phyloP scores from a whole-genome alignment of 2,797 vertebrate species.

The Macrochelys suwanniensis region DNA sequence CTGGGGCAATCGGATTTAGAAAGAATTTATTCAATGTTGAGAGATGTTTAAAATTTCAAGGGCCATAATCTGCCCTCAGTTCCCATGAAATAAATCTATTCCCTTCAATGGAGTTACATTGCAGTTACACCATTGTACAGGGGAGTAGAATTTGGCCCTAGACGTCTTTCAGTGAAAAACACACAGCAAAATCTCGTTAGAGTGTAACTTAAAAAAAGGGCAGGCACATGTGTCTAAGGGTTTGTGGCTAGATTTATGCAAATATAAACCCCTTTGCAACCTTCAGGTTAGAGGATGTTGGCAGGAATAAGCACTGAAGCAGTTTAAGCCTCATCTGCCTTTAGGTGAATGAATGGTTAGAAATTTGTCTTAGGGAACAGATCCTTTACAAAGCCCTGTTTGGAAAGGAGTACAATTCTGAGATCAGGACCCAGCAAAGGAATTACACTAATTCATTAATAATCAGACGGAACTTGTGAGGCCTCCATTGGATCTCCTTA shows the following conservation, averaged over 20 bases:
- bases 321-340: background rate
- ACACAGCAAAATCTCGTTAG: background rate
- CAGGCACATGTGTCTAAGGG: background rate
- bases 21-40: background rate
- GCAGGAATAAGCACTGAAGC: background rate
- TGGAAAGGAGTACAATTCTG: background rate
- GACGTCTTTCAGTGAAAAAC: background rate
- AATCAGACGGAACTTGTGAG: background rate
- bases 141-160: background rate
- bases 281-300: background rate
- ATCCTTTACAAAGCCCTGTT: background rate
- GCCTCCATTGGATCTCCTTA: background rate
- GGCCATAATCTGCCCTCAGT: background rate
- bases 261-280: background rate
- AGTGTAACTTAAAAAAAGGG: background rate
- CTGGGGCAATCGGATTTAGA: background rate
- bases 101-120: background rate
- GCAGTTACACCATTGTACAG: too few relatives aligned
- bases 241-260: background rate
- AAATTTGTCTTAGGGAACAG: background rate
- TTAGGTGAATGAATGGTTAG: background rate
- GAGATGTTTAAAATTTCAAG: background rate
- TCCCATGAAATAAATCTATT: background rate
- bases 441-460: background rate
- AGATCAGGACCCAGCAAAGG: background rate